These are phyloP conservation scores for Nasonia giraulti DNA, from an alignment of 1,140 invertebrate genomes.

Conservation along the genomic window DNA sequence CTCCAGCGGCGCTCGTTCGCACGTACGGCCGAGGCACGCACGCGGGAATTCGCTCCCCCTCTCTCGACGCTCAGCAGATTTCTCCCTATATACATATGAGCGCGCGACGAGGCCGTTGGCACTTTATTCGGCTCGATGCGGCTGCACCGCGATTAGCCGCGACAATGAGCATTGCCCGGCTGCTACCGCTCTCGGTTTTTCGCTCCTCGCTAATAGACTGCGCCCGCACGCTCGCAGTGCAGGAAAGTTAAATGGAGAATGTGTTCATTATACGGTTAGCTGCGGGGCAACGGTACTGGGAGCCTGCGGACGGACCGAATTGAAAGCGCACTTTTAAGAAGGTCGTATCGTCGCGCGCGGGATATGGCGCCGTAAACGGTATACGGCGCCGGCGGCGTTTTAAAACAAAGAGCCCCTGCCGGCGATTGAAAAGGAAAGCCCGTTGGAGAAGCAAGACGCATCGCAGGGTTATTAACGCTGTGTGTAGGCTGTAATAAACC, in stretches of 20 bases:
- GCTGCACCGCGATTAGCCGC: conserved; percentile 17
- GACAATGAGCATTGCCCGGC: conserved; percentile 4
- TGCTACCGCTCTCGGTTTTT: background rate
- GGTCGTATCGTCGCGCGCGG: no score
- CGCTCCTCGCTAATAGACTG: background rate
- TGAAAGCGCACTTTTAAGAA: background rate
- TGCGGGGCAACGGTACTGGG: background rate
- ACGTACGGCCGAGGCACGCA: conserved; percentile 38
- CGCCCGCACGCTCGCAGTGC: background rate
- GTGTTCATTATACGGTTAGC: background rate
- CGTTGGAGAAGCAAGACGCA: background rate
- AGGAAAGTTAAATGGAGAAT: background rate
- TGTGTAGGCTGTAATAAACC: background rate
- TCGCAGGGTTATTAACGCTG: background rate
- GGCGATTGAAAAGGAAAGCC: background rate
- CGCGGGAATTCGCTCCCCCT: conserved; percentile 43
- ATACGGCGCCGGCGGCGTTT: background rate
- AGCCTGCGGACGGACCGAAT: background rate
- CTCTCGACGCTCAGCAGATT: conserved; percentile 32
- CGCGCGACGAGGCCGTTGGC: background rate
- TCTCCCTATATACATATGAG: background rate
- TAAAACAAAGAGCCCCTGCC: background rate
- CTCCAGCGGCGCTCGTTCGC: conserved; percentile 58
- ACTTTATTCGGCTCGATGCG: conserved; percentile 24
- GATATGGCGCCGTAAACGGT: background rate